Conservation (phyloP, 2,797 vertebrate genomes). For the Dipus sagitta region DNA sequence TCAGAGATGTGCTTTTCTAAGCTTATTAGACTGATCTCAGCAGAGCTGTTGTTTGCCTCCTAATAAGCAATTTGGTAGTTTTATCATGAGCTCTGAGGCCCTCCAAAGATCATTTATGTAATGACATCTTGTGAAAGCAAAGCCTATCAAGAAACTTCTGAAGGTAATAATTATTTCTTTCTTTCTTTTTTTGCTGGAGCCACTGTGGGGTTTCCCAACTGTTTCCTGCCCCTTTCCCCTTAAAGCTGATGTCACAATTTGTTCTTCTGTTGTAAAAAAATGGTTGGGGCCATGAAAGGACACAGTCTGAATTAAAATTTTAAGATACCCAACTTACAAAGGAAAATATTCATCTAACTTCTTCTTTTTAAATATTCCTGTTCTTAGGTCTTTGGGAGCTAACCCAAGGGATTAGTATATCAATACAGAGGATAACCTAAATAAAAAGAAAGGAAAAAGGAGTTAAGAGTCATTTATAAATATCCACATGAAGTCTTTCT, state of each 20-base stretch:
- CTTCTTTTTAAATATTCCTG: conserved; percentile 56
- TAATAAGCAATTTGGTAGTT: conserved; percentile 77
- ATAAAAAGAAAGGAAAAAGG: background rate
- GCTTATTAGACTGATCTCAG: conserved; percentile 72
- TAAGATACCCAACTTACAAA: conserved; percentile 44
- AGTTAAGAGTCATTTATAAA: conserved; percentile 42
- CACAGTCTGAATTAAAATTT: conserved; percentile 60
- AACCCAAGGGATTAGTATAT: conserved; percentile 47
- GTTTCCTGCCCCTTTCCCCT: conserved; percentile 61
- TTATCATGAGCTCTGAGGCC: conserved; percentile 79
- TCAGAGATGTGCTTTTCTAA: conserved; percentile 75
- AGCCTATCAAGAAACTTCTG: conserved; percentile 70
- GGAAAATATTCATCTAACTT: conserved; percentile 60
- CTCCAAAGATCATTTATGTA: conserved; percentile 84
- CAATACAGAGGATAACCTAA: conserved; percentile 47
- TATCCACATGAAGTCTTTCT: conserved; percentile 34
- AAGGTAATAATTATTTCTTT: conserved; percentile 75
- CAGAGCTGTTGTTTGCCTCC: conserved; percentile 74
- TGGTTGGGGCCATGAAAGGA: background rate
- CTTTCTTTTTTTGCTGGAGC: conserved; percentile 29
- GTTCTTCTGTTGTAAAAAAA: conserved; percentile 54
- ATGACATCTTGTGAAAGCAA: conserved; percentile 73
- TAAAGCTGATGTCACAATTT: conserved; percentile 53
- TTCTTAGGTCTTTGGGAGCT: conserved; percentile 49
- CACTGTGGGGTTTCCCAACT: conserved; percentile 61